A percentile compares a stretch with the other conserved stretches of the same genome.
Evolutionary conservation across 23 tunicate genomes (phyloP).

Genomic region (Clavelina lepadiformis): DNA sequence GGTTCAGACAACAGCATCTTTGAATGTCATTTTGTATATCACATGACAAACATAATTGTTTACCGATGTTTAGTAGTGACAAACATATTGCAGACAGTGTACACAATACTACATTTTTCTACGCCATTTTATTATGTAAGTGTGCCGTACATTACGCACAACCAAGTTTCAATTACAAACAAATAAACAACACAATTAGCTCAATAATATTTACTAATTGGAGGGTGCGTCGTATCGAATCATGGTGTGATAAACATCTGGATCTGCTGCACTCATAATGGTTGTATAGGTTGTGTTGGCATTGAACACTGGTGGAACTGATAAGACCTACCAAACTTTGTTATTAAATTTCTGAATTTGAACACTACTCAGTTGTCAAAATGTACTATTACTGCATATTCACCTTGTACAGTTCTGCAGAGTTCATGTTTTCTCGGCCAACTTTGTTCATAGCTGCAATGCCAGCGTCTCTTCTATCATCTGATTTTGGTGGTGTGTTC

Average conservation of each 20-base stretch:
- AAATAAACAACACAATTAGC: no score
- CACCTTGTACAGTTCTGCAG: slow-evolving; percentile 50
- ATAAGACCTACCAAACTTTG: slow-evolving; percentile 40
- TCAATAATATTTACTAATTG: no score
- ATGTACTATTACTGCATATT: not conserved
- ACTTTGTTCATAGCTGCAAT: slow-evolving; percentile 69
- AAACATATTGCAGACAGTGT: no score
- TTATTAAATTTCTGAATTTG: not conserved
- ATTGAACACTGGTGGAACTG: slow-evolving; percentile 55
- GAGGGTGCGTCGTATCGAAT: slow-evolving; percentile 49
- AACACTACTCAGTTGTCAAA: not conserved
- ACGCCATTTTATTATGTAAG: no score
- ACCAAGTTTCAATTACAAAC: no score
- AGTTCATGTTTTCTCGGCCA: slow-evolving; percentile 40
- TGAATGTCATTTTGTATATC: no score
- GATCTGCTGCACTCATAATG: slow-evolving; percentile 65
- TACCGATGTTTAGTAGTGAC: no score
- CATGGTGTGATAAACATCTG: slow-evolving; percentile 58
- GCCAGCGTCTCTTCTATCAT: slow-evolving; percentile 83
- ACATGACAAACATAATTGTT: no score
- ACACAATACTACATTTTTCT: no score
- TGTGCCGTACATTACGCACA: no score
- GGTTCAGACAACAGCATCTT: no score
- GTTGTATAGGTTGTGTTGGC: slow-evolving; percentile 73
- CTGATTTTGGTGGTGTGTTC: slow-evolving; percentile 69